Conservation (phyloP, 2,797 vertebrate species). For the Sciurus carolinensis region DNA sequence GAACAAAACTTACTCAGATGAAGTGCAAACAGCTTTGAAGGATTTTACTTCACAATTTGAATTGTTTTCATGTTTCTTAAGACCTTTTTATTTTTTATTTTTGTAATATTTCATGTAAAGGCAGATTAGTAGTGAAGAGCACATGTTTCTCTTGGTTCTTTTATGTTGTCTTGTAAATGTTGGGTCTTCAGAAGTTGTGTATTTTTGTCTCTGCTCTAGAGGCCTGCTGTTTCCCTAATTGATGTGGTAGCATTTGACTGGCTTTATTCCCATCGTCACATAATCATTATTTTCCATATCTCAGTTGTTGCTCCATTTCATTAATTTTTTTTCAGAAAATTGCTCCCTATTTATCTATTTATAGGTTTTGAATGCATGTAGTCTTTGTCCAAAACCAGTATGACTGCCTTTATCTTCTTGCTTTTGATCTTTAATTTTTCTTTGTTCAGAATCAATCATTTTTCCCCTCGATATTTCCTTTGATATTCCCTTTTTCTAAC, state of each 20-base stretch:
- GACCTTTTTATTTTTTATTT: background rate
- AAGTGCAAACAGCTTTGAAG: background rate
- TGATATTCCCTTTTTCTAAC: slow-evolving; percentile 79
- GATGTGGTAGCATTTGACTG: slow-evolving; percentile 83
- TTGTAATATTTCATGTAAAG: slow-evolving; percentile 65
- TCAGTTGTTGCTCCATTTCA: slow-evolving; percentile 85
- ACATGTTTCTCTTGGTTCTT: slow-evolving; percentile 73
- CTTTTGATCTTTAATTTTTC: slow-evolving; percentile 86
- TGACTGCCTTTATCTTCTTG: slow-evolving; percentile 85
- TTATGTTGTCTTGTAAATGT: slow-evolving; percentile 79
- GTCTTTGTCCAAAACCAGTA: slow-evolving; percentile 85
- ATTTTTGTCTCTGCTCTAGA: slow-evolving; percentile 81
- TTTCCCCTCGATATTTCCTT: slow-evolving; percentile 79
- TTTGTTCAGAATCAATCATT: slow-evolving; percentile 85
- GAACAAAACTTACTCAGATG: background rate
- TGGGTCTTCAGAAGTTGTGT: slow-evolving; percentile 81
- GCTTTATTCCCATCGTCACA: slow-evolving; percentile 80
- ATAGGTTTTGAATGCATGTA: slow-evolving; percentile 82
- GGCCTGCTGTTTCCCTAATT: slow-evolving; percentile 85
- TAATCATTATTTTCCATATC: slow-evolving; percentile 85
- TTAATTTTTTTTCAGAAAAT: slow-evolving; percentile 86
- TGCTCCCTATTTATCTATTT: slow-evolving; percentile 85
- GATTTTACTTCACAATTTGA: slow-evolving; percentile 62
- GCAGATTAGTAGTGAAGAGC: slow-evolving; percentile 75
- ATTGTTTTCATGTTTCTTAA: slow-evolving; percentile 52